Percentiles rank a stretch among this genome's conserved stretches.
Conservation (phyloP, 2,888 invertebrate species). For the Dryobotodes eremita region DNA sequence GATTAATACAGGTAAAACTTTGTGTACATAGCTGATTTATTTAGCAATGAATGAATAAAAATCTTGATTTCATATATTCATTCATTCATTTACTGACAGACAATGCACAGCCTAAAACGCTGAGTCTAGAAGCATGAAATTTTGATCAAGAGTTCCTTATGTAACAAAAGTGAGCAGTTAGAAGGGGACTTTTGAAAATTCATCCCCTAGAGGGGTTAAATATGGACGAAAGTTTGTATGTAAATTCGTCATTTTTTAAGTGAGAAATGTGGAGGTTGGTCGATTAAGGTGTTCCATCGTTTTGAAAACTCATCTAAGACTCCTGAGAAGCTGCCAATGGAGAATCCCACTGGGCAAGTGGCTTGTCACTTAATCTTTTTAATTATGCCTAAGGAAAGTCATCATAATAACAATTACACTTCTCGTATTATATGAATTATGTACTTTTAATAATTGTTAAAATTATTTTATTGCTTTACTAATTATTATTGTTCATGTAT, state of each 20-base stretch:
- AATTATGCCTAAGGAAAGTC: not conserved
- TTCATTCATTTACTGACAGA: not conserved
- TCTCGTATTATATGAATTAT: not conserved
- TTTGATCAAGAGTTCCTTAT: not conserved
- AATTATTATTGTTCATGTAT: conserved; percentile 3
- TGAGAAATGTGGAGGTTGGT: not conserved
- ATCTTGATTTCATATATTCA: not conserved
- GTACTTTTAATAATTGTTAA: not conserved
- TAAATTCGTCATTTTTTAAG: not conserved
- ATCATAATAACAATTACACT: not conserved
- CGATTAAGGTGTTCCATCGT: not conserved
- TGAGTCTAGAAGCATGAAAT: not conserved
- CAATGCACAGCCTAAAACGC: not conserved
- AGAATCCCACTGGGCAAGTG: not conserved
- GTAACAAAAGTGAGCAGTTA: not conserved
- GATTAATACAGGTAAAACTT: not conserved
- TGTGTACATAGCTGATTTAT: not conserved
- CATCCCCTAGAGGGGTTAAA: not conserved
- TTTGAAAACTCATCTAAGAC: not conserved
- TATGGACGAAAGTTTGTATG: not conserved
- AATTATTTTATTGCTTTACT: not conserved
- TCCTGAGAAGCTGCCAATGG: too few relatives aligned
- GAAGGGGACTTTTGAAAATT: not conserved
- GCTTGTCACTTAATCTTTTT: not conserved
- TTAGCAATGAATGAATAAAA: not conserved